phyloP scores from a whole-genome alignment of 2,797 vertebrate genomes.

The Gallirallus australis region DNA sequence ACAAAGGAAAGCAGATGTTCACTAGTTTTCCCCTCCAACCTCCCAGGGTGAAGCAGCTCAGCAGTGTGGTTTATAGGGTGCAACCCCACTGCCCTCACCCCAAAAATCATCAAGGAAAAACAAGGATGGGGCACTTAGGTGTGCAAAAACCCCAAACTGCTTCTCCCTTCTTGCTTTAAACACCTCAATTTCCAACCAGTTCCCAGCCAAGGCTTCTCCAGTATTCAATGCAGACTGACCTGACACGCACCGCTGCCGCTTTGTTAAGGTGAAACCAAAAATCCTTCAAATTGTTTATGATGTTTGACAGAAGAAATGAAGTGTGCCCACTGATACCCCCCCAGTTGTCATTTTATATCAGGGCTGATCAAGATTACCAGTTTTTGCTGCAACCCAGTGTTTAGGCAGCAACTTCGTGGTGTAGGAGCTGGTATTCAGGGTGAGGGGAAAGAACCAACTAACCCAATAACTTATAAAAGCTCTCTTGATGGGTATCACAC shows the following conservation, averaged over 20 bases:
- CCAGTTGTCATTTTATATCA: background rate
- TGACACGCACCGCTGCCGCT: fast-evolving
- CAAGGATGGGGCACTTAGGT: fast-evolving
- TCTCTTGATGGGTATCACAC: background rate
- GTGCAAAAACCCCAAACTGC: fast-evolving
- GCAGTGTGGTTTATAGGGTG: fast-evolving
- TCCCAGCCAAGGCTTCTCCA: background rate
- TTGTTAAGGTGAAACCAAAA: background rate
- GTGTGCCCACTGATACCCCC: background rate
- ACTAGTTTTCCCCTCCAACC: background rate
- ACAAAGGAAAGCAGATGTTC: background rate
- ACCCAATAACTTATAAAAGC: background rate
- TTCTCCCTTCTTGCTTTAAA: background rate
- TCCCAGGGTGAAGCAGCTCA: background rate
- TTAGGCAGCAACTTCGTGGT: background rate
- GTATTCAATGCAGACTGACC: background rate
- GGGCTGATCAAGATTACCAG: background rate
- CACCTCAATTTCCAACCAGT: background rate
- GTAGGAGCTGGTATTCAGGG: background rate
- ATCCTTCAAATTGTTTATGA: background rate
- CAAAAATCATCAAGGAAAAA: background rate
- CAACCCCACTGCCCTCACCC: background rate
- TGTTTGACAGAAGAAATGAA: background rate
- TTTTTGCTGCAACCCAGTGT: background rate
- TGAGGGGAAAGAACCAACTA: background rate